Base-by-base conservation (phyloP, 2,797 vertebrate genomes). In the Chiroxiphia lanceolata region DNA sequence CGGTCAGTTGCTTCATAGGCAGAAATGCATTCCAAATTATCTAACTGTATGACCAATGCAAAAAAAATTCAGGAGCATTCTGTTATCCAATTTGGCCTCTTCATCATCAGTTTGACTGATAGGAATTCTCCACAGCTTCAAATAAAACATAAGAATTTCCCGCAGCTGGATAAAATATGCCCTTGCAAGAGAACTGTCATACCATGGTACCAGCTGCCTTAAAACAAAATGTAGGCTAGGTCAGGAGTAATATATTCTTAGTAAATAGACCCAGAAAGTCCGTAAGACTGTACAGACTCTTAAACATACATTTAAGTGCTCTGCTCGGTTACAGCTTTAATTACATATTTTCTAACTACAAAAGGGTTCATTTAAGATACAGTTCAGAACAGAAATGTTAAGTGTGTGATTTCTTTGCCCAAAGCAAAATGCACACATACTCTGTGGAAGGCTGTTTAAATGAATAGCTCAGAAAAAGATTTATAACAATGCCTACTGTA, bases 351-450 rank as follows among this genome's bases (percentile, higher is more conserved):
- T 34, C 13, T 92, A 91, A 85, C 33, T 78, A 85, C 64, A 83
- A 60, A 89, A 87, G 53, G 27, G 36, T 48, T 84, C 48, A 33
- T 93, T 93, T 93, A 93, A 97, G 91, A 83, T 36, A 59, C 10
- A 47, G 54, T n/a, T 94, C 65, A 93, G 78, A 89, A 95, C 7
- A 83, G 75, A 91, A 93, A 83, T 64, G 22, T 93, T 92, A 95
- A 92, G 87, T 67, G 60, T 67, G 47, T 3, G 1, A 60, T 95
- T 86, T 90, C 88, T 87, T 85, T 83, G 45, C 53, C 72, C 60
- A 78, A 81, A 93, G 85, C 65, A 81, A 94, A 91, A 94, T 45
- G 65, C 54, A 81, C 33, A 57, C 42, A 72, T 63, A 29, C 27
- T 54, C 63, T 1, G 3, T 57, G 57, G 83, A 93, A 95, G 27